Evolutionary conservation across 2,888 invertebrate genomes (phyloP), one percentile per base, ranked within the genome.

Genomic region (Melikaiella ostensackeni): DNA sequence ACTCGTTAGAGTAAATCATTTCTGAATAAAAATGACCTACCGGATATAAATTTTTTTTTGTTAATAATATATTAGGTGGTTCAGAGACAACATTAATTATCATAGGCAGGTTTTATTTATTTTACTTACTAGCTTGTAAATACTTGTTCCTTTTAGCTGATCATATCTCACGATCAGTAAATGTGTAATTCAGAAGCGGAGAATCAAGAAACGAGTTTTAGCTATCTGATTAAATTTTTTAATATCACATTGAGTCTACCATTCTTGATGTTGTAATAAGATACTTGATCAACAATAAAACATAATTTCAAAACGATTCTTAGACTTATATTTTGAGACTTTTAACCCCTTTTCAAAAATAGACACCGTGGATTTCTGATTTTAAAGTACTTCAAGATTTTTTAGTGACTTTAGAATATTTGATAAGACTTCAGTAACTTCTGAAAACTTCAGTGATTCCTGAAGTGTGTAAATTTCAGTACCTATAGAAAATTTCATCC

Each of bases 31-130:
- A 50, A 50, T n/a, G 7, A 19, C 1, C 19, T 50, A 50, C 50
- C n/a, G 7, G 7, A 2, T 50, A n/a, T 13, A 27, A 24, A 42
- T 27, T 24, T 21, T 8, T 21, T 42, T 13, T 35, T 21, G 5
- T 13, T 42, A 27, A 27, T 61, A 63, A 35, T 73, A 55, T 62
- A 73, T 77, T 9, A 55, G 62, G 59, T 55, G 70, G 70, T 73
- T 42, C 46, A 13, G 77, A 77, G 24, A 62, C 61, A 35, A 63
- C 30, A 57, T 79, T 74, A 63, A 21, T 63, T 24, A 57, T 24
- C 11, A 57, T 57, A 13, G 24, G 24, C 57, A 11, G 4, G 21
- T 24, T 33, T 2, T 30, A 19, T 62, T 62, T 62, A 27, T 62
- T 62, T 62, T n/a, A 21, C 35, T 63, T 30, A 63, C n/a, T 21